These are phyloP conservation scores for Myoxocephalus aenaeus DNA, from an alignment of 2,797 vertebrate species.

Conservation along the genomic window DNA sequence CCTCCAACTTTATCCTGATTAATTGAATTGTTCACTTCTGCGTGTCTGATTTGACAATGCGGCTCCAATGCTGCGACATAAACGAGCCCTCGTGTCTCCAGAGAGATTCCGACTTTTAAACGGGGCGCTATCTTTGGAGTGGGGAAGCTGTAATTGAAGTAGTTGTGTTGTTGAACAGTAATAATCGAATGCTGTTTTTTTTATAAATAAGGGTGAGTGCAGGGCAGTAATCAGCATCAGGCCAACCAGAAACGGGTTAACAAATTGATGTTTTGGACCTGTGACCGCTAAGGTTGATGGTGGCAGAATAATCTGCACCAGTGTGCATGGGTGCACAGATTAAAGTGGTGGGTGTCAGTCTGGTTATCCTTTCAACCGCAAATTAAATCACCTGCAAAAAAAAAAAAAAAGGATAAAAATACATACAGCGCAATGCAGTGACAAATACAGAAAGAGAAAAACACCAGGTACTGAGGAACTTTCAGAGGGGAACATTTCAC, in stretches of 20 bases:
- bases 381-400: constrained; percentile 60
- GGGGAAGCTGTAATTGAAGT: constrained; percentile 17
- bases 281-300: constrained; percentile 72
- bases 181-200: constrained; percentile 33
- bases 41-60: constrained; percentile 22
- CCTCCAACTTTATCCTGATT: constrained; percentile 35
- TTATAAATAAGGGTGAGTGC: constrained; percentile 31
- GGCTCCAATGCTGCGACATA: constrained; percentile 12
- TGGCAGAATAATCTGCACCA: constrained; percentile 73
- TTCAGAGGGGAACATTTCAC: constrained; percentile 24
- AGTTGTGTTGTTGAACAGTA: constrained; percentile 5
- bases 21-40: constrained; percentile 33
- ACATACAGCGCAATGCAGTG: not conserved
- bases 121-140: constrained; percentile 22
- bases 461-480: not conserved
- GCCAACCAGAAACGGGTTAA: constrained; percentile 68
- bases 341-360: constrained; percentile 73
- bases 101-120: constrained; percentile 17
- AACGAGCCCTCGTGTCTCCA: not conserved
- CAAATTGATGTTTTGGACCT: constrained; percentile 74
- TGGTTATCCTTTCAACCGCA: constrained; percentile 61
- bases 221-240: constrained; percentile 76
- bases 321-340: constrained; percentile 60
- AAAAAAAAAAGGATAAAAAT: constrained; percentile 33
- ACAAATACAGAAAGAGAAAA: constrained; percentile 15